Percentiles rank a stretch among this genome's conserved stretches.
phyloP scores from a whole-genome alignment of 2,113 vertebrate genomes.

The Thermophis baileyi region DNA sequence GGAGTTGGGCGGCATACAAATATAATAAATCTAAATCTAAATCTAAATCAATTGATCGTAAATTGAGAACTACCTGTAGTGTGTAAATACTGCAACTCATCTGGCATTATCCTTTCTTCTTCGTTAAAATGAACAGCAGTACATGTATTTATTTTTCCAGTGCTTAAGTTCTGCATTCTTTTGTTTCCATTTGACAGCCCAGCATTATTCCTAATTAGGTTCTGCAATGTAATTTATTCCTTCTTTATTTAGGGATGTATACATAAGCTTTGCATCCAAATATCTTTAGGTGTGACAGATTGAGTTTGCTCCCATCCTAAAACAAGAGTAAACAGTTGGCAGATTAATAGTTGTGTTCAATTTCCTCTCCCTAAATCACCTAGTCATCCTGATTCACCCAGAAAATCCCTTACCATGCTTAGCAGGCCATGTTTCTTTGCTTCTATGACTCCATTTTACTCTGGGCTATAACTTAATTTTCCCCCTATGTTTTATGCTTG shows the following conservation, averaged over 20 bases:
- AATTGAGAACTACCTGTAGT: not conserved
- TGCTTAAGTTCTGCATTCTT: not conserved
- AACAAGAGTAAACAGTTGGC: not conserved
- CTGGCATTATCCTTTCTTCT: not conserved
- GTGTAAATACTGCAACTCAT: not conserved
- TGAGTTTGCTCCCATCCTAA: not conserved
- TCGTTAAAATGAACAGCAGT: not conserved
- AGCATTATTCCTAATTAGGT: not conserved
- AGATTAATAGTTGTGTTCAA: not conserved
- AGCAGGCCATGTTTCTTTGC: not conserved
- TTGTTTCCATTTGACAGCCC: not conserved
- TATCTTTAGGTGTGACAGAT: not conserved
- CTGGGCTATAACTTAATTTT: not conserved
- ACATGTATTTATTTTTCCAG: not conserved
- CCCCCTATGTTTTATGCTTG: not conserved
- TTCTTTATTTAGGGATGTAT: not conserved
- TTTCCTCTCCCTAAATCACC: not conserved
- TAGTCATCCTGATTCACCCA: not conserved
- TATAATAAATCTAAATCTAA: too few species aligned
- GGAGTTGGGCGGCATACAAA: too few species aligned
- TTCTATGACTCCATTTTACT: not conserved
- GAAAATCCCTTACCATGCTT: not conserved
- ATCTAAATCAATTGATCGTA: too few species aligned
- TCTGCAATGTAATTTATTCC: not conserved
- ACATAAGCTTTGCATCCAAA: not conserved